Evolutionary conservation across 2,888 invertebrate genomes (phyloP), one percentile per base, ranked within the genome.

Genomic region (Sisyra terminalis): DNA sequence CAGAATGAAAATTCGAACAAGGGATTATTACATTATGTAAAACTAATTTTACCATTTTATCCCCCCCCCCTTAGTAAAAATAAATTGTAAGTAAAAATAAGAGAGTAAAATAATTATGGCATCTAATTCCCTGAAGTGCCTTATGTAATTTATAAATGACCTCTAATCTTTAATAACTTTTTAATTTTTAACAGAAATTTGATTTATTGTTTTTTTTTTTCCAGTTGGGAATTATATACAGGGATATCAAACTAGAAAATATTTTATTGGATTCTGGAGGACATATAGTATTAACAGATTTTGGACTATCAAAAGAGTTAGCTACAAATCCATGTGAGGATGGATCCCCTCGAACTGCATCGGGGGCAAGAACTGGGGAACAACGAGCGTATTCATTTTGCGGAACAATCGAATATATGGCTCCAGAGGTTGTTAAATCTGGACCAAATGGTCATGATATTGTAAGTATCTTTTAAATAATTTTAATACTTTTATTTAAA

Each of bases 341-440:
- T 17, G 48, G 48, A 29, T 50, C 50, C 15, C 17, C 41, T 17
- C 18, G n/a, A 7, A 38, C 43, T 8, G 17, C 16, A 39, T 40
- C 40, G 45, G 66, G 66, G 8, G 66, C 62, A 0, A 16, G 44
- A 14, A 64, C 61, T 54, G 30, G 30, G 13, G 81, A 86, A 55
- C 79, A 79, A 57, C 68, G 93, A 48, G 87, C 97, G 1, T 93
- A 93, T 67, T 94, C 93, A 47, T 97, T 94, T 67, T 97, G 97
- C 61, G 97, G 97, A 13, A 97, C 96, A 48, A 87, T 96, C 53
- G 96, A 97, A 61, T 97, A 97, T 64, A 97, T 97, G 96, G 94
- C 94, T 14, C 94, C 61, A 47, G 71, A 81, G 58, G 78, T 80
- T 32, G 79, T 81, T 46, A 64, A 82, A 54, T 87, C 89, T 43